Base-by-base conservation (phyloP, 2,113 vertebrate genomes). In the Corythoichthys intestinalis region DNA sequence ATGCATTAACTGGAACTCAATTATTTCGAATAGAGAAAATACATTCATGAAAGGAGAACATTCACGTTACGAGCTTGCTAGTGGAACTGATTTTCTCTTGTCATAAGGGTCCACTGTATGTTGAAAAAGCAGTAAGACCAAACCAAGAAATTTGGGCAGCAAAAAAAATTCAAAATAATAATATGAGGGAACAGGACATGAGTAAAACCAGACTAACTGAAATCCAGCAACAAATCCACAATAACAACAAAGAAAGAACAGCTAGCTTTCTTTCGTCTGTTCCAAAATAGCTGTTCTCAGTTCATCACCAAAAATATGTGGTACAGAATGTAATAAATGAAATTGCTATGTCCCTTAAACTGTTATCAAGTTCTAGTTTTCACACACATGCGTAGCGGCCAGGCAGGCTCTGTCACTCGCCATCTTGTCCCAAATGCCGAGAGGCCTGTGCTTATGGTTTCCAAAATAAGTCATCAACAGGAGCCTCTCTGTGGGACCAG, bases 401-500 rank as follows among this genome's bases (percentile, higher is more conserved):
- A 83, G 88, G 82, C 88, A 86, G 81, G 77, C 80, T 86, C 86
- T 66, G 82, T 92, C 90, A 92, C 89, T 92, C 86, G 85, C 84
- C 91, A 90, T 91, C 85, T 87, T 83, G 85, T 86, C 85, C 80
- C 52, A 83, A 89, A 86, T 83, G 86, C 87, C 88, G 86, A 91
- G 85, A 91, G 86, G 77, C 84, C 83, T 41, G 57, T 85, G 87
- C 85, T 88, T 89, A 84, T 86, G 80, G 86, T 88, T 91, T 90
- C 88, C 89, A 91, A 92, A 92, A 88, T 89, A 91, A 88, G 86
- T 91, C 84, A 88, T 91, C 86, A 87, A 90, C 89, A 90, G 85
- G 84, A 84, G 80, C 80, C 79, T 82, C 77, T 87, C 82, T 84
- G 77, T 79, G 83, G 84, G 71, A 74, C 41, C 4, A 71, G 74